A percentile compares a stretch with the other conserved stretches of the same genome.
Evolutionary conservation across 1,140 invertebrate species (phyloP).

Genomic region (Trichomalopsis sarcophagae): DNA sequence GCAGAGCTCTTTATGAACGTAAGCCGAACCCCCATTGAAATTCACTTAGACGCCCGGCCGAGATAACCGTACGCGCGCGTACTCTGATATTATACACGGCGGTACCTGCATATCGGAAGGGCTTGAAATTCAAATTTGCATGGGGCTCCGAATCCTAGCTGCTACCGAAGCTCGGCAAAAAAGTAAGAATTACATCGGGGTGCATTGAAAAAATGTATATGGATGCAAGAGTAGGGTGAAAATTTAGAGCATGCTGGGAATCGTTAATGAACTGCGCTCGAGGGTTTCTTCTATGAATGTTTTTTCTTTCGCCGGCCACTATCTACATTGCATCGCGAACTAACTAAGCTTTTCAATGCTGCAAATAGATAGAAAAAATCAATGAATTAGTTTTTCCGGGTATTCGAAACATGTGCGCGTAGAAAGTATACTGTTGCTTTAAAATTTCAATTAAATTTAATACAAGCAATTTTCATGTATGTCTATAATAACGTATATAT

Average conservation of each 20-base stretch:
- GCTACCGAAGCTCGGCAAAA: background rate
- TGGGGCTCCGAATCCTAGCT: background rate
- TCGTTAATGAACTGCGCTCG: background rate
- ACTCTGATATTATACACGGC: background rate
- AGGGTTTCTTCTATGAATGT: background rate
- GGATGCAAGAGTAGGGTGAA: background rate
- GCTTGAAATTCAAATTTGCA: background rate
- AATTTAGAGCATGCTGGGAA: background rate
- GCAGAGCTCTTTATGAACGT: slow-evolving; percentile 39
- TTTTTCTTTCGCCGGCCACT: background rate
- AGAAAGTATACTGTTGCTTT: background rate
- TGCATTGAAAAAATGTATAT: background rate
- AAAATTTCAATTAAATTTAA: too few relatives aligned
- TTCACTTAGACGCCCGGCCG: slow-evolving; percentile 31
- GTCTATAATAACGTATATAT: too few relatives aligned
- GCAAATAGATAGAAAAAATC: background rate
- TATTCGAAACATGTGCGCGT: background rate
- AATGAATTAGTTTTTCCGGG: background rate
- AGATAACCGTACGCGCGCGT: background rate
- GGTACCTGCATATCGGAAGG: background rate
- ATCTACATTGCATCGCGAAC: background rate
- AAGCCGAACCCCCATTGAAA: slow-evolving; percentile 16
- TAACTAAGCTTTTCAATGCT: background rate
- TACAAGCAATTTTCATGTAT: too few relatives aligned
- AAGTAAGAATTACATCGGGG: background rate